Base-by-base conservation (phyloP, 2,797 vertebrate species). In the Spondyliosoma cantharus region DNA sequence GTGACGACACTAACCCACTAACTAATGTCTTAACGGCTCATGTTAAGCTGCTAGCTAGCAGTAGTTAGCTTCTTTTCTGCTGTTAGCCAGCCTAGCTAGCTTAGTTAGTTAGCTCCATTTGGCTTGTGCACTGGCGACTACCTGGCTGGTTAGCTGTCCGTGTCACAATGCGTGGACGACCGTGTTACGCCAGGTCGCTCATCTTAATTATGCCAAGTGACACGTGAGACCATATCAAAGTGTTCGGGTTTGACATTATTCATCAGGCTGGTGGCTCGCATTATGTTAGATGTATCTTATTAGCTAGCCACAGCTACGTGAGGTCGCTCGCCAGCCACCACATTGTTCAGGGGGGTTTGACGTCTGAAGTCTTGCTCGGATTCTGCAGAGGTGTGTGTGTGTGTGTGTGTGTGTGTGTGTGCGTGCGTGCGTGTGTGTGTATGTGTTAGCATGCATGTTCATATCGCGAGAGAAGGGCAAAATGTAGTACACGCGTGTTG, bases 1-100 rank as follows among this genome's bases (percentile, higher is more conserved):
- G 1, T 45, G 14, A 29, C 3, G 32, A 32, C 73, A 56, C 43
- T 56, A 50, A 27, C 61, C 20, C 32, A 19, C 58, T 77, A 52
- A 46, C 73, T 76, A 74, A 76, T 80, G 78, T 76, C 62, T 84
- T 70, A 58, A 20, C 81, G 29, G 77, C 83, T 81, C 67, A 74
- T 24, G 88, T 93, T 90, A 92, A 92, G 91, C 87, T 88, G 86
- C 80, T 90, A 90, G 92, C 92, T 92, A 90, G 83, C 90, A 45
- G 46, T 46, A 52, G 85, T 89, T 94, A 93, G 92, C 92, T 74
- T 83, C 59, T 83, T 90, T 85, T 90, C 70, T 87, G 85, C 72
- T 77, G 84, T 71, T 91, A 93, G 91, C 92, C 66, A 77, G 58
- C 69, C 73, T 53, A 83, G 90, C 91, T 93, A 90, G 88, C 91